These are phyloP conservation scores for Polymixis flavicincta DNA, from an alignment of 2,888 invertebrate species.

Conservation along the genomic window DNA sequence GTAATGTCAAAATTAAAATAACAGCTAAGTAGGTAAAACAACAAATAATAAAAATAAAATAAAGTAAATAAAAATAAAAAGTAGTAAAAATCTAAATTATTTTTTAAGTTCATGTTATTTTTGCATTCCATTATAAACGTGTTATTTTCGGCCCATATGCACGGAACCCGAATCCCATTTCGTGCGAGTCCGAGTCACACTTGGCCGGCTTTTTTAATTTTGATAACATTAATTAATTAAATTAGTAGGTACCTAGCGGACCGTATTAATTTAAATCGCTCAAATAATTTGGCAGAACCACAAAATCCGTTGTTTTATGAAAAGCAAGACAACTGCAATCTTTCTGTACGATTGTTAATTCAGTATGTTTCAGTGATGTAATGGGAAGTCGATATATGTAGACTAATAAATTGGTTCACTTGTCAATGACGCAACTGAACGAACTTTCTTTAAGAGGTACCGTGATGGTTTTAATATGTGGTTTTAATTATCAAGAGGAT, in stretches of 20 bases:
- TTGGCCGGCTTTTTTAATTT: background rate
- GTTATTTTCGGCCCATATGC: too few species aligned
- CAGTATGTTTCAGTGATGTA: slow-evolving; percentile 17
- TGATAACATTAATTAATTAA: background rate
- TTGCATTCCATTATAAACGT: too few species aligned
- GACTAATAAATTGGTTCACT: slow-evolving; percentile 6
- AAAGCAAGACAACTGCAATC: slow-evolving; percentile 6
- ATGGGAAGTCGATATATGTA: slow-evolving; percentile 39
- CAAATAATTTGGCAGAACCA: slow-evolving; percentile 6
- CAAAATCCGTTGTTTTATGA: background rate
- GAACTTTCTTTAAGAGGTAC: slow-evolving; percentile 41
- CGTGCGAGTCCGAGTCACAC: too few species aligned
- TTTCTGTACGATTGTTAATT: background rate
- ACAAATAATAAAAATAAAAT: too few species aligned
- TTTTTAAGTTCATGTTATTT: too few species aligned
- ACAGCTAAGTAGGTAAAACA: too few species aligned
- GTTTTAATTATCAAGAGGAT: too few species aligned
- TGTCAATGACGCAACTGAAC: slow-evolving; percentile 19
- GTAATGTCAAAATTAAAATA: too few species aligned
- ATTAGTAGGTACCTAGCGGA: background rate
- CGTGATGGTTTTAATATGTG: too few species aligned
- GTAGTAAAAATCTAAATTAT: too few species aligned
- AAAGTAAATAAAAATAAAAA: too few species aligned
- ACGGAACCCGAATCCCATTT: too few species aligned
- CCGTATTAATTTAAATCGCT: slow-evolving; percentile 11